Percentiles rank a stretch among this genome's conserved stretches.
Conservation (phyloP, 2,113 vertebrate species). For the Eulemur macaco region DNA sequence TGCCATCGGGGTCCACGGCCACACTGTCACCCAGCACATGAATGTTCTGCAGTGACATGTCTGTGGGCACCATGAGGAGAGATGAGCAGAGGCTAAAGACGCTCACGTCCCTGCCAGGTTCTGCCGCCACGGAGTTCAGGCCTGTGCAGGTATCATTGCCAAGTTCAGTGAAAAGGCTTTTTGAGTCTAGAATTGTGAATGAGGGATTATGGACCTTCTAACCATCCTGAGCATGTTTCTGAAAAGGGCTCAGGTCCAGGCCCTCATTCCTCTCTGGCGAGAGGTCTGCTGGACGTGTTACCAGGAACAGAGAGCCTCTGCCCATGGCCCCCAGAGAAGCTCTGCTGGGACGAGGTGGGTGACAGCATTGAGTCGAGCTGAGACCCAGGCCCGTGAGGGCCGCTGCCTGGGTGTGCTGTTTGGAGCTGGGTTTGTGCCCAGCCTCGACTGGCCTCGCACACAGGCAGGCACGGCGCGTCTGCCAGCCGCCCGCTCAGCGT, state of each 20-base stretch:
- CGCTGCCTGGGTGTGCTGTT: neutral
- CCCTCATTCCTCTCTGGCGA: rapidly evolving
- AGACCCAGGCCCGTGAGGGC: neutral
- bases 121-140: neutral
- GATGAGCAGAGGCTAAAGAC: rapidly evolving
- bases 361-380: too few relatives aligned
- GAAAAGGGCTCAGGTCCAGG: neutral
- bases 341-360: neutral
- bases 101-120: rapidly evolving
- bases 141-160: neutral
- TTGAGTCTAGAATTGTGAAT: neutral
- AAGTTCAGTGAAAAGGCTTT: neutral
- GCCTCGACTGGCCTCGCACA: too few relatives aligned
- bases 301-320: neutral
- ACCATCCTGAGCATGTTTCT: neutral
- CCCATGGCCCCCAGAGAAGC: neutral
- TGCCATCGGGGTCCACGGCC: rapidly evolving
- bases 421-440: neutral
- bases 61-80: rapidly evolving
- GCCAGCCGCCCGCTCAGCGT: neutral
- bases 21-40: rapidly evolving
- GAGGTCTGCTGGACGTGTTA: rapidly evolving
- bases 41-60: too few relatives aligned
- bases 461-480: rapidly evolving
- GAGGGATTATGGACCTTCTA: neutral